Conservation (phyloP, 2,113 vertebrate genomes). For the Gobius niger region DNA sequence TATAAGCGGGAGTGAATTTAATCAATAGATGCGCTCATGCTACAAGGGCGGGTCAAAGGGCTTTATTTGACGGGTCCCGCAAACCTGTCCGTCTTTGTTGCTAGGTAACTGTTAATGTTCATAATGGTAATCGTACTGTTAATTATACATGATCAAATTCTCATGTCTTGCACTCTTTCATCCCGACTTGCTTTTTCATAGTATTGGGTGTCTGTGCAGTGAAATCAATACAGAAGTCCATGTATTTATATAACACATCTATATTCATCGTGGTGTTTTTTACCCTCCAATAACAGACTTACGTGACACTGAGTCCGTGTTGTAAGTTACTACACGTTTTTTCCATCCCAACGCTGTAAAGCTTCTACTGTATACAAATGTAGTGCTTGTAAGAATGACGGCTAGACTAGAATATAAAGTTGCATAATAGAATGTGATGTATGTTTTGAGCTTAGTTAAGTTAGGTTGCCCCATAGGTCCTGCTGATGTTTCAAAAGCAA, state of each 20-base stretch:
- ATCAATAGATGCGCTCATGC: conserved; percentile 31
- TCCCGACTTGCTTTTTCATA: neutral
- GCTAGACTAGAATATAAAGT: neutral
- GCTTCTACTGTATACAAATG: conserved; percentile 2
- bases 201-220: neutral
- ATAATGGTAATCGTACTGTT: conserved; percentile 34
- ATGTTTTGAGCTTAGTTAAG: neutral
- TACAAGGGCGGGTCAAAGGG: conserved; percentile 27
- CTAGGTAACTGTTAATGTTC: conserved; percentile 60
- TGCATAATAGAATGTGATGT: neutral
- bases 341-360: conserved; percentile 33
- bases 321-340: conserved; percentile 32
- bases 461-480: neutral
- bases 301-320: conserved; percentile 15
- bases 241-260: conserved; percentile 1
- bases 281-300: neutral
- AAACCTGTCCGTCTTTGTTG: conserved; percentile 51
- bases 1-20: conserved; percentile 50
- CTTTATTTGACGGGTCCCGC: conserved; percentile 31
- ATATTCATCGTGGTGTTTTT: conserved; percentile 1
- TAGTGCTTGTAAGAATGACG: neutral
- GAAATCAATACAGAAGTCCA: neutral
- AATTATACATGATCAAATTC: conserved; percentile 30
- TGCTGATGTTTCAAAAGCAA: neutral
- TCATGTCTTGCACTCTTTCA: conserved; percentile 23